Percentiles rank a stretch among this genome's conserved stretches.
These are phyloP conservation scores for Drosophila ercepeae DNA, from an alignment of 1,140 invertebrate species.

Conservation along the genomic window DNA sequence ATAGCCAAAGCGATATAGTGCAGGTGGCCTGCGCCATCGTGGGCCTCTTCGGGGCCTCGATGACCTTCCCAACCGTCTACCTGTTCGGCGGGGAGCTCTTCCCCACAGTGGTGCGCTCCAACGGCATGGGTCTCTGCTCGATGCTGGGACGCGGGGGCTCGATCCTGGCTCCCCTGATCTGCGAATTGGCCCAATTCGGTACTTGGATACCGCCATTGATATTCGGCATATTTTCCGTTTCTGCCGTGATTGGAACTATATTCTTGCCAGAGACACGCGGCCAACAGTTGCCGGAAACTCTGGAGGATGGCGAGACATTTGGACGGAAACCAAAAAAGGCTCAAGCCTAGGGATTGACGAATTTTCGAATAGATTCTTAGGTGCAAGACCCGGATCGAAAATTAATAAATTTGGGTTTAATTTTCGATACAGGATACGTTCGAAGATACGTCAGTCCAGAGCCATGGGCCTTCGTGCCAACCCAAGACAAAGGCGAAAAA, in stretches of 20 bases:
- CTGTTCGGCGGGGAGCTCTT: slow-evolving; percentile 86
- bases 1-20: slow-evolving; percentile 16
- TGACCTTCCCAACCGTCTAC: slow-evolving; percentile 86
- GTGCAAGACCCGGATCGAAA: not conserved
- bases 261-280: slow-evolving; percentile 91
- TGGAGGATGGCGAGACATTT: slow-evolving; percentile 91
- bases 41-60: slow-evolving; percentile 83
- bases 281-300: slow-evolving; percentile 89
- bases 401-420: slow-evolving; percentile 55
- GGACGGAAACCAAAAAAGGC: slow-evolving; percentile 67
- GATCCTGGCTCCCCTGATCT: slow-evolving; percentile 85
- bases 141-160: slow-evolving; percentile 86
- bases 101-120: slow-evolving; percentile 86
- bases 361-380: not conserved
- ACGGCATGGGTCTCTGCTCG: slow-evolving; percentile 85
- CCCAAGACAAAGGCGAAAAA: slow-evolving; percentile 24
- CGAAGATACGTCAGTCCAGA: slow-evolving; percentile 54
- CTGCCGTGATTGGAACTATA: slow-evolving; percentile 87
- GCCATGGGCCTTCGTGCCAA: slow-evolving; percentile 35
- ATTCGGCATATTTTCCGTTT: slow-evolving; percentile 87
- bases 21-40: slow-evolving; percentile 50
- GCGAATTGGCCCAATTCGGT: slow-evolving; percentile 80
- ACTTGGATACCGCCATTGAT: slow-evolving; percentile 87
- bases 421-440: slow-evolving; percentile 37
- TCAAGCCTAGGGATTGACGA: not conserved